phyloP scores from a whole-genome alignment of 2,797 vertebrate species.

The Hydrophis major region DNA sequence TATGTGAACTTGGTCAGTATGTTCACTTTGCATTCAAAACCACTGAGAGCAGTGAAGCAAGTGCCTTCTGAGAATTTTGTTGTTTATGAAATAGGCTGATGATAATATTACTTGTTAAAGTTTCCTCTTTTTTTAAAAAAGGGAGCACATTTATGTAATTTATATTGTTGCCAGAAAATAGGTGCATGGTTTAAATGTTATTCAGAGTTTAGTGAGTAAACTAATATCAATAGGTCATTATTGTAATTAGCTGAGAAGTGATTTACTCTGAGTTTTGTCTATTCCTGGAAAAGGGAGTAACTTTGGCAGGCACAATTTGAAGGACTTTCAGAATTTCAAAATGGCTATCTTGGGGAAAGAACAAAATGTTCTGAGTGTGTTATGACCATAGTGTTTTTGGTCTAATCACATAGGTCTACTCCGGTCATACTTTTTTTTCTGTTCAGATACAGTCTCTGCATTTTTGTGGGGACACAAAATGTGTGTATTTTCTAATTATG shows the following conservation, averaged over 20 bases:
- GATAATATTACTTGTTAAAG: not conserved
- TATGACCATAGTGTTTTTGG: not conserved
- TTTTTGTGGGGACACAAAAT: not conserved
- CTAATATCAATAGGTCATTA: not conserved
- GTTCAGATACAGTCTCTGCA: not conserved
- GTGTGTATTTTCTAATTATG: not conserved
- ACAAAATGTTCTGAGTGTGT: slow-evolving; percentile 20
- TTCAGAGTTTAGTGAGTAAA: not conserved
- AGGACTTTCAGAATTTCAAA: slow-evolving; percentile 48
- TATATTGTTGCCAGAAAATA: not conserved
- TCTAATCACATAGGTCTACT: not conserved
- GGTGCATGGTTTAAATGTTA: too few relatives aligned
- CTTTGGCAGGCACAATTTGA: slow-evolving; percentile 22
- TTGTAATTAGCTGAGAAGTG: slow-evolving; percentile 23
- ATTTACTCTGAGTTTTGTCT: slow-evolving; percentile 39
- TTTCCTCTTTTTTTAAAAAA: not conserved
- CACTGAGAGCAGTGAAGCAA: not conserved
- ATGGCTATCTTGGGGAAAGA: not conserved
- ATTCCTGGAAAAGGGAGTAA: slow-evolving; percentile 21
- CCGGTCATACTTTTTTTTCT: not conserved
- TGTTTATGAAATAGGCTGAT: not conserved
- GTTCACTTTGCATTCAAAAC: not conserved
- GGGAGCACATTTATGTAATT: not conserved
- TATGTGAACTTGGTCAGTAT: not conserved
- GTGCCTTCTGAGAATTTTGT: not conserved